A percentile compares a stretch with the other conserved stretches of the same genome.
phyloP scores from a whole-genome alignment of 2,113 vertebrate species.

The Gymnarchus niloticus region DNA sequence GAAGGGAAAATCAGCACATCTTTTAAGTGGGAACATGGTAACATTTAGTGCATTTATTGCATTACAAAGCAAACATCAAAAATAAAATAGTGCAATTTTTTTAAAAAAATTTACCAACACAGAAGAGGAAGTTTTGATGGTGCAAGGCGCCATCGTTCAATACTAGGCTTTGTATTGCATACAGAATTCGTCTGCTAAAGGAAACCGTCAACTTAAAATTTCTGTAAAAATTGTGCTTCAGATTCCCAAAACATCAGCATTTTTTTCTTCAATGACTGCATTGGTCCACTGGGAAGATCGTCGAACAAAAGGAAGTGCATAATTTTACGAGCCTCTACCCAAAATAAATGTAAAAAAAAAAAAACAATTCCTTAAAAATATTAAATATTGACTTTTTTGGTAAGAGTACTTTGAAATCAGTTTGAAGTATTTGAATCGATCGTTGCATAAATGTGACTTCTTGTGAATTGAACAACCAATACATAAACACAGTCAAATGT shows the following conservation, averaged over 20 bases:
- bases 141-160: conserved; percentile 67
- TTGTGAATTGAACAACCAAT: background rate
- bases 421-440: background rate
- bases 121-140: conserved; percentile 66
- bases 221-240: conserved; percentile 70
- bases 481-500: conserved; percentile 1
- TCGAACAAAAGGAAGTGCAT: conserved; percentile 48
- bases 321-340: conserved; percentile 24
- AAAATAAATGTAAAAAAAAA: background rate
- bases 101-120: conserved; percentile 54
- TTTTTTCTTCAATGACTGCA: conserved; percentile 48
- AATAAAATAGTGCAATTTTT: conserved; percentile 65
- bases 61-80: conserved; percentile 69
- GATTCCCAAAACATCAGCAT: conserved; percentile 55
- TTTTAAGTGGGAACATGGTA: conserved; percentile 53
- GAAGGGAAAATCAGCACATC: conserved; percentile 58
- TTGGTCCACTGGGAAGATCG: conserved; percentile 63
- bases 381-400: background rate
- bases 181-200: conserved; percentile 63
- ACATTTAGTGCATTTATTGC: conserved; percentile 73
- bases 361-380: background rate
- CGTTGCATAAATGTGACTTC: background rate
- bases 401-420: background rate
- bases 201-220: conserved; percentile 51
- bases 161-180: conserved; percentile 68